Evolutionary conservation across 1,140 invertebrate genomes (phyloP), one percentile per base, ranked within the genome.

Genomic region (Bombyx mandarina): DNA sequence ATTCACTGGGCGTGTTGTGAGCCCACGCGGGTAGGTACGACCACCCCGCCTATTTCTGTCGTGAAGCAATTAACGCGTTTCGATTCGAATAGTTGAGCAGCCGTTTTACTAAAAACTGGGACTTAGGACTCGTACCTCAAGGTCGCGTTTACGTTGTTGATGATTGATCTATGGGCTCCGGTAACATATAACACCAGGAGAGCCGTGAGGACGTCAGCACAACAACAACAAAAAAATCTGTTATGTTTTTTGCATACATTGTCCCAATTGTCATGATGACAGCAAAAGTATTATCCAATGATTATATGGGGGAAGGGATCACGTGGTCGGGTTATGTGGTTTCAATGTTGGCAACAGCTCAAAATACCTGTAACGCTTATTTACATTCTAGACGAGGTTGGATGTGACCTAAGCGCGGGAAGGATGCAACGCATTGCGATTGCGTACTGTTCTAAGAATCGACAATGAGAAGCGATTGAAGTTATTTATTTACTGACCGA

Each of bases 341-440:
- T 63, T 52, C 67, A 67, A 60, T 61, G 68, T 80, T 84, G 81
- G 81, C 79, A 79, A 58, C 58, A 49, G 62, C 62, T 75, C 77
- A 81, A 79, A 59, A 62, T 54, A 64, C 58, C 58, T 71, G 66
- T 65, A 71, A 68, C 57, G 67, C 76, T 74, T 71, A 75, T 71
- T 73, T 76, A 77, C 70, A 82, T 84, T 74, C 73, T 64, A 69
- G 68, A 62, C 73, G 56, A 64, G 56, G 67, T 63, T 71, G 72
- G 62, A 74, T 73, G 67, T 65, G 71, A 78, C 72, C 72, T 71
- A 77, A 75, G 72, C 70, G 65, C 55, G 66, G 58, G 57, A 70
- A 76, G 75, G 54, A 64, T 61, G 56, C 53, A 46, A 43, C 43
- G 46, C 45, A 56, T 56, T 12, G 54, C 35, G 54, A 56, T 48